Evolutionary conservation across 1,140 invertebrate species (phyloP).

Genomic region (Steinernema khuongi): DNA sequence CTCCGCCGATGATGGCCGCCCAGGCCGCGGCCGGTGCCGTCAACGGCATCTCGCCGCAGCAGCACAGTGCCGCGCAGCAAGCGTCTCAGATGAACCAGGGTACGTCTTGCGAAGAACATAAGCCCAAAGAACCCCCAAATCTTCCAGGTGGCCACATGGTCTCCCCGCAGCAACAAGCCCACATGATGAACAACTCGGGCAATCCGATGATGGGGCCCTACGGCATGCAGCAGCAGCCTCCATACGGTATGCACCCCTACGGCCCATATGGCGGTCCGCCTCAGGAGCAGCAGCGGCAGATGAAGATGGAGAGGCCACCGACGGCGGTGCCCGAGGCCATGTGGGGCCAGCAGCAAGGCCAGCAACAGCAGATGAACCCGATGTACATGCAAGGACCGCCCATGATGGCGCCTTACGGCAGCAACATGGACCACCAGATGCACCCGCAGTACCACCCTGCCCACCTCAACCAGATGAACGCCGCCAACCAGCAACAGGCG

Average conservation of each 20-base stretch:
- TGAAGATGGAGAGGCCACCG: not conserved
- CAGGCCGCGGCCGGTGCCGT: conserved; percentile 15
- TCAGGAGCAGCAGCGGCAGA: not conserved
- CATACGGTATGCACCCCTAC: not conserved
- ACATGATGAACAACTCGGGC: conserved; percentile 8
- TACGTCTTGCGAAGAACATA: not conserved
- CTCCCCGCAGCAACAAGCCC: not conserved
- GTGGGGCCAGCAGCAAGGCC: not conserved
- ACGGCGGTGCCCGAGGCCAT: conserved; percentile 7
- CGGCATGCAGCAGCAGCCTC: not conserved
- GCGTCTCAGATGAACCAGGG: not conserved
- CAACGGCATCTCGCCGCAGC: conserved; percentile 24
- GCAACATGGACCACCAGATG: conserved; percentile 12
- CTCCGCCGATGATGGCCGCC: conserved; percentile 43
- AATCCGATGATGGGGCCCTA: not conserved
- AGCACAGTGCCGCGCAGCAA: not conserved
- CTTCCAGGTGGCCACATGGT: not conserved
- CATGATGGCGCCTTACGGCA: conserved; percentile 21
- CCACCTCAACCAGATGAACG: not conserved
- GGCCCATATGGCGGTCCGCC: not conserved
- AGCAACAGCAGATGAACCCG: conserved; percentile 17
- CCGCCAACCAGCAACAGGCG: conserved; percentile 7
- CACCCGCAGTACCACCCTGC: conserved; percentile 18
- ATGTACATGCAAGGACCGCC: conserved; percentile 4
- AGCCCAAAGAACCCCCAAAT: not conserved